Percentiles rank a stretch among this genome's conserved stretches.
These are phyloP conservation scores for Saturnia japonica DNA, from an alignment of 2,888 invertebrate species.

Conservation along the genomic window DNA sequence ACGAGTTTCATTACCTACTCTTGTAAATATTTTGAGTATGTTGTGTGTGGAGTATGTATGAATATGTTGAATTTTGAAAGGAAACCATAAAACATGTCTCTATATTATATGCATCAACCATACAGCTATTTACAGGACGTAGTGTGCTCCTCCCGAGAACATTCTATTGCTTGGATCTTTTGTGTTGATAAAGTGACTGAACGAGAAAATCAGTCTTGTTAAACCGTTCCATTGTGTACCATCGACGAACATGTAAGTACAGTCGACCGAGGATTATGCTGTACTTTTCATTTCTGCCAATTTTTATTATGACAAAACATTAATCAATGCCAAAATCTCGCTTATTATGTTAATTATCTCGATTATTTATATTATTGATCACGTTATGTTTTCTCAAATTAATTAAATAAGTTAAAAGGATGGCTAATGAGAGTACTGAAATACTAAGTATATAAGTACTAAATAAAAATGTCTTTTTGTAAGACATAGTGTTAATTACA, in stretches of 20 bases:
- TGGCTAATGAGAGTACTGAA: not conserved
- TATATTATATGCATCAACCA: slow-evolving; percentile 39
- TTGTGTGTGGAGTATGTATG: not conserved
- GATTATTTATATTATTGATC: not conserved
- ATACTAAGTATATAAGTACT: not conserved
- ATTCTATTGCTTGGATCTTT: slow-evolving; percentile 59
- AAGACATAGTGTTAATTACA: too few species aligned
- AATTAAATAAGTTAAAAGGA: not conserved
- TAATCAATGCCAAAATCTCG: too few species aligned
- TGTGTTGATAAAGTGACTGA: slow-evolving; percentile 66
- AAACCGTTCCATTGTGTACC: slow-evolving; percentile 54
- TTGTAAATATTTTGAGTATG: not conserved
- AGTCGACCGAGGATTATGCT: slow-evolving; percentile 24
- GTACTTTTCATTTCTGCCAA: not conserved
- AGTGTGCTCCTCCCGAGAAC: slow-evolving; percentile 52
- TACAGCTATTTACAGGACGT: slow-evolving; percentile 67
- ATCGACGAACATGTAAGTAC: slow-evolving; percentile 29
- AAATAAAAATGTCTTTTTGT: too few species aligned
- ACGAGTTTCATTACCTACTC: not conserved
- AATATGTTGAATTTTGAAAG: slow-evolving; percentile 30
- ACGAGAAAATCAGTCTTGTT: slow-evolving; percentile 65
- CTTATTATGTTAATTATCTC: too few species aligned
- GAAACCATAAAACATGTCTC: slow-evolving; percentile 55
- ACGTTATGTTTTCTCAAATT: not conserved
- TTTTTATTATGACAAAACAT: not conserved